Evolutionary conservation across 1,140 invertebrate genomes (phyloP), one percentile per base, ranked within the genome.

Genomic region (Ostrea edulis): DNA sequence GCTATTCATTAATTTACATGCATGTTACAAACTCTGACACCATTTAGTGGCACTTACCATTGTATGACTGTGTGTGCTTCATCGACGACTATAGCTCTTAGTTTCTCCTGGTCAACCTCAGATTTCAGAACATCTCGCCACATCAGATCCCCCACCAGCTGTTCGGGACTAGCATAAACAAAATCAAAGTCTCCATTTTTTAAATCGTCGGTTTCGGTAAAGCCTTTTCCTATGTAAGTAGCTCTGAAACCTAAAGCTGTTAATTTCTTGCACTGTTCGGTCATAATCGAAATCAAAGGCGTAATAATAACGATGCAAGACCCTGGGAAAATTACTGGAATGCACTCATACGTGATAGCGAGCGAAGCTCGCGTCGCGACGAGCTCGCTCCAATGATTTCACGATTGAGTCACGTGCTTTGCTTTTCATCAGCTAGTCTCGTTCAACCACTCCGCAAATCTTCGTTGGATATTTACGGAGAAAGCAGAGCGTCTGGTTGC

Each of bases 191-290:
- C 8, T 25, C 83, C 87, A 20, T 54, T 55, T 81, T n/a, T 22
- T 51, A 85, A 71, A 11, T 17, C 25, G 11, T 82, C n/a, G 35
- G n/a, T 35, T 52, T 87, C 71, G 11, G 22, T 0, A n/a, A 12
- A 25, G n/a, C 82, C 71, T 82, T 58, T 82, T 52, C 86, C 86
- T 51, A 87, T 82, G 71, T 87, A 87, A 14, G 86, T 82, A 14
- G 86, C 86, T n/a, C 54, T 77, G 53, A 87, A 87, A n/a, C 86
- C 86, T 8, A 82, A n/a, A 22, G 77, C 55, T 4, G 51, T 58
- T n/a, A 87, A 77, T 82, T 58, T 77, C 25, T 53, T 58, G 22
- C 44, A 55, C 25, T 86, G 85, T 81, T 86, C 85, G 20, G 35
- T n/a, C 85, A 88, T 88, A 3, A 88, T 88, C 4, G 12, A 55